Evolutionary conservation across 2,797 vertebrate genomes (phyloP).

Genomic region (Strix occidentalis): DNA sequence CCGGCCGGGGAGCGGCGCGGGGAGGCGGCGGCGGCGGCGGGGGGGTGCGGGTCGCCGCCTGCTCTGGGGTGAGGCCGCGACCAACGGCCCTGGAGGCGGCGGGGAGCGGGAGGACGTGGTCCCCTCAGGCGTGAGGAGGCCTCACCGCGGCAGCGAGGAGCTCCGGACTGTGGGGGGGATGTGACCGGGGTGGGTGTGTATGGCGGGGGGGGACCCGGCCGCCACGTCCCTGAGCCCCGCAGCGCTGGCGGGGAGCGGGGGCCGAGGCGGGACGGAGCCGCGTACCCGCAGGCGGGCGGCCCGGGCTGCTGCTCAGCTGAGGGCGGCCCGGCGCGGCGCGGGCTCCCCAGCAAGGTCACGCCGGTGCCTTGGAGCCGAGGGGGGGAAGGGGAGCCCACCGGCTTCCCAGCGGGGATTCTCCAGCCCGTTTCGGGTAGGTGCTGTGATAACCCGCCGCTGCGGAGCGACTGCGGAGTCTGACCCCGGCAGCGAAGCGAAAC

Average conservation of each 20-base stretch:
- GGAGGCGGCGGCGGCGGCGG: too few species aligned
- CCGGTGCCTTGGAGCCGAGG: background rate
- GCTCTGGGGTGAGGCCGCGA: background rate
- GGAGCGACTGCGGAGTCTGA: background rate
- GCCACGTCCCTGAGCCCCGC: background rate
- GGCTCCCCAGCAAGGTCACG: conserved; percentile 34
- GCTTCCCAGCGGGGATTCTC: background rate
- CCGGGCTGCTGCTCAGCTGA: background rate
- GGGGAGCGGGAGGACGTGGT: background rate
- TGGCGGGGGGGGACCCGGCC: background rate
- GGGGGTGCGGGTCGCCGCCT: background rate
- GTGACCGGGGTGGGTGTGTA: background rate
- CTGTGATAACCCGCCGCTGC: background rate
- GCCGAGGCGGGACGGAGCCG: background rate
- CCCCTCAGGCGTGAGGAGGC: background rate
- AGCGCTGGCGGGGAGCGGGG: background rate
- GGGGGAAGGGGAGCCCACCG: background rate
- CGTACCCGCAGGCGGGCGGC: background rate
- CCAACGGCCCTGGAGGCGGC: background rate
- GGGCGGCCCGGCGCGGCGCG: background rate
- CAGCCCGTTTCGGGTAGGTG: background rate
- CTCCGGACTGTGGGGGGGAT: background rate
- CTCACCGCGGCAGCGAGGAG: background rate
- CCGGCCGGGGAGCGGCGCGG: background rate
- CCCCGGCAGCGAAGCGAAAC: background rate